phyloP scores from a whole-genome alignment of 2,113 vertebrate genomes.

The Tyto alba region DNA sequence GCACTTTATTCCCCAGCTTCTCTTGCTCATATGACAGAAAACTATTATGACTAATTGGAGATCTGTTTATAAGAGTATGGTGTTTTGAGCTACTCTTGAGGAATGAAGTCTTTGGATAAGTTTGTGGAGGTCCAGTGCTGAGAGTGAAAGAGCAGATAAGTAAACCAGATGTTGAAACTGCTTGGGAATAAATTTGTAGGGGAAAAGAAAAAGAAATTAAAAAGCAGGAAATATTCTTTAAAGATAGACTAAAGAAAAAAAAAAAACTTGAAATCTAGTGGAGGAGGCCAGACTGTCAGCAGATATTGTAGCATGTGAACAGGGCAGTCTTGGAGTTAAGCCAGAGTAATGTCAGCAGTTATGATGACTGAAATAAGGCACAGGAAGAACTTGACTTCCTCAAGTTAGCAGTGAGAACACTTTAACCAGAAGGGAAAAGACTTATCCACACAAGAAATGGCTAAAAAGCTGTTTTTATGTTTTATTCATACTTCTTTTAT shows the following conservation, averaged over 20 bases:
- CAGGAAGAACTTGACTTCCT: background rate
- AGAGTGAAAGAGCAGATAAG: background rate
- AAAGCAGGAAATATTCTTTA: background rate
- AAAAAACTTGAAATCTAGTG: background rate
- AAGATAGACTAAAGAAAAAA: background rate
- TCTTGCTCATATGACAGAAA: background rate
- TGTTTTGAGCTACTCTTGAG: background rate
- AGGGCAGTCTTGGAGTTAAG: background rate
- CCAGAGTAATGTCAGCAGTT: background rate
- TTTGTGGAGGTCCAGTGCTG: background rate
- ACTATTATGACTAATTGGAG: background rate
- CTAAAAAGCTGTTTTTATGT: background rate
- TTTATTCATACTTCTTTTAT: background rate
- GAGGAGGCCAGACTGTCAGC: background rate
- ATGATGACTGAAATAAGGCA: background rate
- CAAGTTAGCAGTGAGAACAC: background rate
- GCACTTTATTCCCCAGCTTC: background rate
- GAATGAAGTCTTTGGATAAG: background rate
- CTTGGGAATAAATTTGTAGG: background rate
- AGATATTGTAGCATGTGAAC: background rate
- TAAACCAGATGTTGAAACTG: background rate
- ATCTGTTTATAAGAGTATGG: background rate
- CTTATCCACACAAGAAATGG: background rate
- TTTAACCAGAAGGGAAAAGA: background rate
- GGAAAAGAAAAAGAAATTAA: fast-evolving